These are phyloP conservation scores for Entosphenus tridentatus DNA, from an alignment of 2,113 vertebrate species.

Conservation along the genomic window DNA sequence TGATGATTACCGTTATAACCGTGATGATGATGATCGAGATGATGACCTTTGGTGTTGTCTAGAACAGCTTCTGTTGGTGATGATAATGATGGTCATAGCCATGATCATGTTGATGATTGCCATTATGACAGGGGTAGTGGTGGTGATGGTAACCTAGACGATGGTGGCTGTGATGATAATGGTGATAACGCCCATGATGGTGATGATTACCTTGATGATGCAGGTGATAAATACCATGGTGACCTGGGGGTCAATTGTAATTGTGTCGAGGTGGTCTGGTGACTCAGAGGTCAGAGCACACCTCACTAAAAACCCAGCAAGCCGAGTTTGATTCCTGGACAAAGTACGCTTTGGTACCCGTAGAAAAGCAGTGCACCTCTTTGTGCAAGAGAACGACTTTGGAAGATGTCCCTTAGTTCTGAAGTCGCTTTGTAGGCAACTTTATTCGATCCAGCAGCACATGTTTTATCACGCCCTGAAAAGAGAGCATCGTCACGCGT, in stretches of 20 bases:
- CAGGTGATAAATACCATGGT: not conserved
- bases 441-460: no score
- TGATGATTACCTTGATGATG: not conserved
- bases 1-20: no score
- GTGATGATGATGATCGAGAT: not conserved
- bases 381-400: no score
- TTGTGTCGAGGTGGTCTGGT: not conserved
- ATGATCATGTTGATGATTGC: not conserved
- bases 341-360: no score
- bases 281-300: no score
- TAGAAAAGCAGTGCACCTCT: no score
- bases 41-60: not conserved
- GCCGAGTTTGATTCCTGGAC: no score
- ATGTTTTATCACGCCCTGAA: no score
- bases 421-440: no score
- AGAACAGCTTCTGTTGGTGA: not conserved
- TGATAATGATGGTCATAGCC: not conserved
- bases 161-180: not conserved
- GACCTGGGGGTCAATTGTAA: not conserved
- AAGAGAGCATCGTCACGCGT: no score
- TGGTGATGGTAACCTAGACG: not conserved
- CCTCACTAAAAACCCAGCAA: no score
- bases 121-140: not conserved
- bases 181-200: not conserved
- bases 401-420: no score